phyloP scores from a whole-genome alignment of 1,140 invertebrate species.

The Lucilia sericata region DNA sequence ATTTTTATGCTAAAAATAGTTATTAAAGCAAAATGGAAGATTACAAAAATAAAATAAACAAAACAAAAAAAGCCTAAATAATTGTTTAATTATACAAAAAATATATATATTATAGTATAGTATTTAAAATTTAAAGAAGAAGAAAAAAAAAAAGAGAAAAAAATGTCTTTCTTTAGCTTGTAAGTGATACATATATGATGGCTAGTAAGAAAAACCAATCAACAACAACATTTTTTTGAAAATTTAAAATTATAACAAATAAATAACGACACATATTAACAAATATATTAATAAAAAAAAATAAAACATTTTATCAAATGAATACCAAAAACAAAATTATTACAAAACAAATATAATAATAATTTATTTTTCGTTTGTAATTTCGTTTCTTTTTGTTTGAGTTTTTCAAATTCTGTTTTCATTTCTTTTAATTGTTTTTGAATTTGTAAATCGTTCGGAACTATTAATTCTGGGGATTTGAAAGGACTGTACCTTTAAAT shows the following conservation, averaged over 20 bases:
- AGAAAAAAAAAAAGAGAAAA: background rate
- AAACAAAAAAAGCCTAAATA: slow-evolving; percentile 30
- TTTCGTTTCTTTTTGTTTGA: background rate
- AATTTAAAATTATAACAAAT: slow-evolving; percentile 11
- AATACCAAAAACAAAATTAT: slow-evolving; percentile 27
- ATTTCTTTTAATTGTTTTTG: no score
- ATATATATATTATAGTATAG: no score
- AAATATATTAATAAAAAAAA: background rate
- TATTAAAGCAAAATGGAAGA: background rate
- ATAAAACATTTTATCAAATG: background rate
- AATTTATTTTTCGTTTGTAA: background rate
- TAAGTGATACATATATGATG: background rate
- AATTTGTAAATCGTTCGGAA: no score
- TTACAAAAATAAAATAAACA: background rate
- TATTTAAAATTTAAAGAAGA: background rate
- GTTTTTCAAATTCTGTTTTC: background rate
- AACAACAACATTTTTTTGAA: slow-evolving; percentile 3
- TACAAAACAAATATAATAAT: background rate
- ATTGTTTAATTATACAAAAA: slow-evolving; percentile 22
- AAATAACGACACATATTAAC: background rate
- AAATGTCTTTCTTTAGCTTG: slow-evolving; percentile 11
- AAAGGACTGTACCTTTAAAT: no score
- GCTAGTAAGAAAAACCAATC: slow-evolving; percentile 21
- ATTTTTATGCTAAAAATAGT: background rate
- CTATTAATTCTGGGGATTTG: no score